Base-by-base conservation (phyloP, 2,888 invertebrate genomes). In the Aethes cnicana region DNA sequence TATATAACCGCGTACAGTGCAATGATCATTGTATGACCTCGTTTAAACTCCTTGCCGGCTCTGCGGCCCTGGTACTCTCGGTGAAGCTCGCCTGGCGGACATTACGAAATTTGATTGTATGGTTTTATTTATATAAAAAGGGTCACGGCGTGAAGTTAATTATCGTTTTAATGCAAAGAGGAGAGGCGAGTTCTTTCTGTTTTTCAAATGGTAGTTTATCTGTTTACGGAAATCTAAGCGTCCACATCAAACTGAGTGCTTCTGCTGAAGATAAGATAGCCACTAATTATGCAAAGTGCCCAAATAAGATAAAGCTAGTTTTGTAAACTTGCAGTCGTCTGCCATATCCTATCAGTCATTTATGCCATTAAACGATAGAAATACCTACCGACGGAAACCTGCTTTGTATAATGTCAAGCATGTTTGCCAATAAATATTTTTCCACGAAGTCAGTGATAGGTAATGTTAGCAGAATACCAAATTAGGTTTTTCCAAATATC, bases 1-100 rank as follows among this genome's bases (percentile, higher is more conserved):
- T 52, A 52, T 44, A 37, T 52, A 52, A 46, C 43, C n/a, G 18
- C 35, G 47, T 47, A 23, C 47, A 30, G 47, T 37, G 44, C 50
- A 43, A 43, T 44, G 43, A 44, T 50, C 36, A 47, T 28, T 50
- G 43, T 43, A 36, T 43, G 37, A 25, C 30, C 48, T 42, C 32
- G 41, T 35, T 43, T 17, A 11, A n/a, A 33, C n/a, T 43, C 36
- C 33, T 12, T 12, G 30, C 30, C 6, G n/a, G 12, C 28, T 50
- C 28, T 50, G 43, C 8, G 11, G 23, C 30, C 50, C 50, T 50
- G 43, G 50, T 50, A 43, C 28, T 35, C 12, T 28, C 36, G 23
- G 43, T 43, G 50, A 30, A 50, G 50, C 44, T 50, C 28, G 36
- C 43, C 23, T 50, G 12, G 36, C 30, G 4, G 9, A 43, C 25